These are phyloP conservation scores for Ginglymostoma cirratum DNA, from an alignment of 2,113 vertebrate species.

Conservation along the genomic window DNA sequence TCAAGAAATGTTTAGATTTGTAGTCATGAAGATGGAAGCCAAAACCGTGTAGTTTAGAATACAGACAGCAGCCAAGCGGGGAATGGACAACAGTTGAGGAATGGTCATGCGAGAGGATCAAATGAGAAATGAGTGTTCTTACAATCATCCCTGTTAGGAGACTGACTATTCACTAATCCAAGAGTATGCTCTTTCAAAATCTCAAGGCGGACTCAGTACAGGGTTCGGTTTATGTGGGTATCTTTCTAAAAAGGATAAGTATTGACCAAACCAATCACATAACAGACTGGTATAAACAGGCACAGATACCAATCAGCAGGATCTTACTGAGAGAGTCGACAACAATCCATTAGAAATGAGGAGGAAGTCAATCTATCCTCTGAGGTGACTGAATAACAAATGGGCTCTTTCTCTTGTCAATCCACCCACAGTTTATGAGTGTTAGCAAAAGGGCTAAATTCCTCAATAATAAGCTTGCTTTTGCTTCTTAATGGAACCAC, in stretches of 20 bases:
- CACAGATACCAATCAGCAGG: not conserved
- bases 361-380: not conserved
- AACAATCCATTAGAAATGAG: not conserved
- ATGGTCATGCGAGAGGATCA: not conserved
- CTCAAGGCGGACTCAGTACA: not conserved
- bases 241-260: not conserved
- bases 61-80: not conserved
- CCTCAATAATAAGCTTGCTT: not conserved
- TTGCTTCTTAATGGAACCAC: not conserved
- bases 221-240: not conserved
- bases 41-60: not conserved
- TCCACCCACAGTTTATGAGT: not conserved
- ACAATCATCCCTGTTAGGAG: not conserved
- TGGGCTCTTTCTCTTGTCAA: not conserved
- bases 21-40: not conserved
- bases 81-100: not conserved
- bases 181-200: not conserved
- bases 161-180: not conserved
- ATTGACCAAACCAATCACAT: not conserved
- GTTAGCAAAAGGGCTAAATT: not conserved
- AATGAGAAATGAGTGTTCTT: not conserved
- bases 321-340: not conserved
- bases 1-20: not conserved
- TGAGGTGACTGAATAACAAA: not conserved
- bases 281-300: not conserved